Base-by-base conservation (phyloP, 2,888 invertebrate species). In the Dermolepida albohirtum region DNA sequence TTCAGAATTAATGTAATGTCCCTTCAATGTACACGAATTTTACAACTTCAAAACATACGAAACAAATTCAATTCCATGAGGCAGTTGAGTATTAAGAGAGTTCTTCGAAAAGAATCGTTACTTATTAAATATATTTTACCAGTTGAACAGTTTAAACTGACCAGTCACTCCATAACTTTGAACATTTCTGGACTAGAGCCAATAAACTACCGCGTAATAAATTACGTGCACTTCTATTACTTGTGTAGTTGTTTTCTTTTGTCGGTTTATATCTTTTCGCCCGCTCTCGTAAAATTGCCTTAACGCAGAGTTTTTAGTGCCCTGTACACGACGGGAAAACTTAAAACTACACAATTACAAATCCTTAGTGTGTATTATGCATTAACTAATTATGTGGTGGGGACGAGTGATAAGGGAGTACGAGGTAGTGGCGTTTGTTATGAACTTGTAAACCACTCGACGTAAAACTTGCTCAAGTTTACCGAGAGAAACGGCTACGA, bases 131-230 rank as follows among this genome's bases (percentile, higher is more conserved):
- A 52, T 52, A 64, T 52, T 64, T 67, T 54, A 39, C 44, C 62
- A 34, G 41, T 67, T 51, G 62, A 41, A 40, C 41, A 55, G 64
- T 67, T 67, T 67, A 64, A 34, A 64, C 67, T 55, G 64, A 43
- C 49, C 64, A 44, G 41, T 47, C 62, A 62, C 68, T 68, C 65
- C 57, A 68, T 68, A 68, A 68, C 65, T 65, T 65, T 62, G 65
- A 68, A 68, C 64, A 65, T 68, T 68, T 44, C 62, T 68, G 65
- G 65, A 65, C 59, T 65, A 27, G 47, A 44, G 68, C 68, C 68
- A 68, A 68, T 68, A 68, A 64, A 64, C 44, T 57, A 59, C 65
- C 59, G 59, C 52, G 49, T 59, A 57, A 68, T 68, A 68, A 68
- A 68, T 68, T 68, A 68, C 68, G 34, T 54, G 59, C 52, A 22